Base-by-base conservation (phyloP, 2,113 vertebrate species). In the Rhombomys opimus region DNA sequence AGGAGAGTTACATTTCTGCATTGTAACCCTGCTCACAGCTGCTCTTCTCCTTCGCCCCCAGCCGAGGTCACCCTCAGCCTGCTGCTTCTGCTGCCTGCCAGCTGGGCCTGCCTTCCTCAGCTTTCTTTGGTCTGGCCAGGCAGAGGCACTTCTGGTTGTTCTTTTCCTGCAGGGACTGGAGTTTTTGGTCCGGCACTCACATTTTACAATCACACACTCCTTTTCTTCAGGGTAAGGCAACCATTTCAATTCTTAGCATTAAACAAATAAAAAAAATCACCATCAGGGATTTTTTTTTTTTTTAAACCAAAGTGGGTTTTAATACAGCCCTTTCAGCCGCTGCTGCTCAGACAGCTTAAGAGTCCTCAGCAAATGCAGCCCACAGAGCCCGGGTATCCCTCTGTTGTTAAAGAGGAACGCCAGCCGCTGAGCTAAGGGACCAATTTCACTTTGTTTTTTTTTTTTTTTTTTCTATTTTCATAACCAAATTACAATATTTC, bases 61-160 rank as follows among this genome's bases (percentile, higher is more conserved):
- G 95, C 41, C 4, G 8, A 96, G 87, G 94, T 96, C 82, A 35
- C 84, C 50, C 57, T 84, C n/a, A 4, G 61, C 61, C 84, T 38
- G n/a, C 77, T 22, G 1, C 30, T 87, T 89, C 35, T 22, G 63
- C 63, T 75, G 52, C 63, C 15, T 90, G 78, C 80, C 65, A 8
- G 59, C 72, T 0, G 22, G 6, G 13, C 46, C 30, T 68, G 81
- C 61, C 13, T 32, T 7, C 52, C 27, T 17, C n/a, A 10, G 9
- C 35, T 1, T 7, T 57, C 68, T 52, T 54, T 7, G 12, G 41
- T 25, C 50, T 14, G 1, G 35, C 11, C 17, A 7, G 5, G 50
- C 75, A 23, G 10, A 14, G 30, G 23, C 9, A 4, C 54, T 61
- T 8, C 52, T 20, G 5, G 0, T 11, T 20, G 23, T 17, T 61